Base-by-base conservation (phyloP, 2,797 vertebrate genomes). In the Pelobates cultripes region DNA sequence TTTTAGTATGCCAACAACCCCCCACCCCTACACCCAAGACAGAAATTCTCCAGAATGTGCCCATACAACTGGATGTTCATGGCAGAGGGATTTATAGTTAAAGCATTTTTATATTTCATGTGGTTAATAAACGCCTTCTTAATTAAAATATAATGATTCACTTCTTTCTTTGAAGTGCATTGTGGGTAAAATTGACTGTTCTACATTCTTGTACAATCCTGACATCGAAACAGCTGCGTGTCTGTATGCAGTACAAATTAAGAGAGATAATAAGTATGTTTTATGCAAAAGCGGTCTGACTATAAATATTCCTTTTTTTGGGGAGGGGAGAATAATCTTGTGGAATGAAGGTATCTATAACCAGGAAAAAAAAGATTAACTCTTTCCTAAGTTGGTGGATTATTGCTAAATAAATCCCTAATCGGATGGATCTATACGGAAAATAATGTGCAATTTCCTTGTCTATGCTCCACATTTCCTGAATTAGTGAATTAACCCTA, bases 321-420 rank as follows among this genome's bases (percentile, higher is more conserved):
- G 10, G 47, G 47, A 51, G 47, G 10, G 28, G 47, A 51, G 10
- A 2, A 51, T 51, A 51, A 42, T 75, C 53, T n/a, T n/a, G 63
- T 44, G 70, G 44, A 51, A 74, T 40, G 78, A 45, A 57, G 78
- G 45, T 15, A 17, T 43, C 78, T 74, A 17, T 53, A 61, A 72
- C 72, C 47, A 42, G 15, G 64, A 14, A 14, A 43, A 55, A 43
- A 81, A 43, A 55, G 53, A 81, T 75, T 70, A 81, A 75, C 79
- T 12, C 8, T 70, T 69, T 74, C 63, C 71, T 57, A 4, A 14
- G 63, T 44, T 7, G 4, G 45, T 43, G 15, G 28, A 6, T 28
- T 12, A 51, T 10, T 10, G 5, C 5, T 2, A 51, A 5, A 51
- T 10, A 51, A 6, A 5, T 51, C 47, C 47, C 47, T 51, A 51